Base-by-base conservation (phyloP, 2,888 invertebrate species). In the Bruchidius siliquastri region DNA sequence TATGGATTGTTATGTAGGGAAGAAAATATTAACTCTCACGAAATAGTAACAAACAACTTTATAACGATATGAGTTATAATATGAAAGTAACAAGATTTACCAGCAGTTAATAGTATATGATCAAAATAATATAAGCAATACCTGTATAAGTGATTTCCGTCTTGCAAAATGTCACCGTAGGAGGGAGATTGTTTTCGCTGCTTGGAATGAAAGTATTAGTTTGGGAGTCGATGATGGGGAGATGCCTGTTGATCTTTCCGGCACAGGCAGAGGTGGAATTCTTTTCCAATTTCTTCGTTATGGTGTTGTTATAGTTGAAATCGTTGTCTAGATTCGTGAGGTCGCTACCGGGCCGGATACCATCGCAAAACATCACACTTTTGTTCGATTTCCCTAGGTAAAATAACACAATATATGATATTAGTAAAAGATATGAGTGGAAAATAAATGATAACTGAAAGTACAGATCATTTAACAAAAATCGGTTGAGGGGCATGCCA, bases 281-380 rank as follows among this genome's bases (percentile, higher is more conserved):
- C 21, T 77, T 74, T 10, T 79, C 78, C 26, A 72, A 32, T 72
- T 77, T 79, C 70, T 74, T 77, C 13, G 75, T 82, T 76, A 75
- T 81, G 67, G 78, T 76, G 22, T 80, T 80, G 71, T 81, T 82
- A 71, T 86, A 85, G 75, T 85, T 83, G 77, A 86, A 90, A 83
- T 89, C 89, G 82, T 89, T 91, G 84, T 94, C 94, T 78, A 94
- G 88, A 85, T 93, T 93, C 74, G 94, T 93, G 81, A 95, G 88
- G 87, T 96, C 95, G 82, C 95, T 95, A 77, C 96, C 94, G 67
- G 96, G 96, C 74, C 94, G 89, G 82, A 96, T 95, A 77, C 96
- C 96, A 86, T 96, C 96, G 81, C 94, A 95, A 84, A 96, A 96
- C 91, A 95, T 95, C 70, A 96, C 96, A 80, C 91, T 93, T 88